Conservation (phyloP, 2,888 invertebrate genomes). For the Cephalotes varians region DNA sequence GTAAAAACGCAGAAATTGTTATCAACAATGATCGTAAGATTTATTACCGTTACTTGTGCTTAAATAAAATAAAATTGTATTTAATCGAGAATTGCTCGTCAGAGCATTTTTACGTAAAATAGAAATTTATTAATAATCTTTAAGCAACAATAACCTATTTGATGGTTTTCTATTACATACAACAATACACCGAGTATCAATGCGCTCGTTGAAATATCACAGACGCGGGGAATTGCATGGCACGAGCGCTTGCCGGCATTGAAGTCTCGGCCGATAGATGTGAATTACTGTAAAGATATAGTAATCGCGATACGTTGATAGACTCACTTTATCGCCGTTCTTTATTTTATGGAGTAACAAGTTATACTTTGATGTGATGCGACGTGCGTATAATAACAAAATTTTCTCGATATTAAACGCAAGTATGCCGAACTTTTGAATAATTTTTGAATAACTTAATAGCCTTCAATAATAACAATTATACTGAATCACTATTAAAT, state of each 20-base stretch:
- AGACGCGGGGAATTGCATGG: slow-evolving; percentile 41
- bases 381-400: slow-evolving; percentile 2
- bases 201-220: slow-evolving; percentile 37
- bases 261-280: slow-evolving; percentile 51
- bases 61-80: neutral
- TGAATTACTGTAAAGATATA: slow-evolving; percentile 51
- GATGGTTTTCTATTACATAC: slow-evolving; percentile 30
- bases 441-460: neutral
- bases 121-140: slow-evolving; percentile 8
- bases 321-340: slow-evolving; percentile 34
- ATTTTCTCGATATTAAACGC: neutral
- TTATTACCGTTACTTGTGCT: neutral
- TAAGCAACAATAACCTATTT: neutral
- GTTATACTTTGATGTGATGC: neutral
- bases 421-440: neutral
- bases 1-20: neutral
- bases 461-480: neutral
- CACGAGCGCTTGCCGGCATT: slow-evolving; percentile 52
- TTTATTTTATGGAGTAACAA: slow-evolving; percentile 35
- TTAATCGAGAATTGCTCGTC: neutral
- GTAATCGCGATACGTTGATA: slow-evolving; percentile 39
- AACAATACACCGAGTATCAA: slow-evolving; percentile 20
- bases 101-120: neutral
- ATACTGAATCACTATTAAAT: neutral
- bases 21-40: neutral